These are phyloP conservation scores for Anableps anableps DNA, from an alignment of 2,797 vertebrate genomes.

Conservation along the genomic window DNA sequence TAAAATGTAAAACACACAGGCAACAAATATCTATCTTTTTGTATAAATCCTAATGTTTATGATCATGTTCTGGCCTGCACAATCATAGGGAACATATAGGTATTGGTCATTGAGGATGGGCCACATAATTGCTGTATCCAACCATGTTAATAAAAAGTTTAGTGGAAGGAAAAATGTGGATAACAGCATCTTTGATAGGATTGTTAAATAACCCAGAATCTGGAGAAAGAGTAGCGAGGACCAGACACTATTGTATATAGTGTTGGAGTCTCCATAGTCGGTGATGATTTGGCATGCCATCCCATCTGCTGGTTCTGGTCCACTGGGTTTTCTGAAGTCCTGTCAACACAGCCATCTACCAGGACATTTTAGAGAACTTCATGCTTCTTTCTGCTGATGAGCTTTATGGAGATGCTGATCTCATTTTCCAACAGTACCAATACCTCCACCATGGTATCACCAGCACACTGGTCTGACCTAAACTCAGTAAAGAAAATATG, in stretches of 20 bases:
- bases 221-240: background rate
- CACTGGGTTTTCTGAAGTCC: background rate
- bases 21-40: too few species aligned
- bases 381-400: background rate
- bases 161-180: background rate
- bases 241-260: background rate
- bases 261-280: background rate
- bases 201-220: too few species aligned
- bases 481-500: too few species aligned
- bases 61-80: background rate
- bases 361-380: background rate
- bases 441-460: background rate
- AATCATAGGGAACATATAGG: too few species aligned
- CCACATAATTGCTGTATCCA: background rate
- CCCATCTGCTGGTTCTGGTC: background rate
- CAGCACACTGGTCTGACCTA: too few species aligned
- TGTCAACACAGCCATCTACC: too few species aligned
- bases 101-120: too few species aligned
- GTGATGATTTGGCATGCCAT: background rate
- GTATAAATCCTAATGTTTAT: background rate
- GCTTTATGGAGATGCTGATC: background rate
- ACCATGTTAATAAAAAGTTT: background rate
- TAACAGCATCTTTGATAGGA: background rate
- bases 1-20: too few species aligned
- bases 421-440: background rate